phyloP scores from a whole-genome alignment of 1,140 invertebrate species.

The Aphis craccivora region DNA sequence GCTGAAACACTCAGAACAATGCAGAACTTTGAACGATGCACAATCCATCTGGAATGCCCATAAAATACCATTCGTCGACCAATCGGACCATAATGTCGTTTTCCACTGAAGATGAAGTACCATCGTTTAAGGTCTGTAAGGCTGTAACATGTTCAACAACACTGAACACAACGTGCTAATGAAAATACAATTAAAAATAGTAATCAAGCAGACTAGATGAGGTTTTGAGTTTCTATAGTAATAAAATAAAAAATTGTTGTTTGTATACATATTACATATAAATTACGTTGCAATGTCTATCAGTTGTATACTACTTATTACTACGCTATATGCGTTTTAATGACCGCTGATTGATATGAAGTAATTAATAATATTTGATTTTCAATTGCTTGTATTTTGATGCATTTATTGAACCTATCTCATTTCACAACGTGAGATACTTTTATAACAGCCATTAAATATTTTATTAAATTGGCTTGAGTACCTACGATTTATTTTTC shows the following conservation, averaged over 20 bases:
- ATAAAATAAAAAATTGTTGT: not conserved
- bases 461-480: not conserved
- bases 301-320: not conserved
- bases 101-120: not conserved
- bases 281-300: not conserved
- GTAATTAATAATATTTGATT: not conserved
- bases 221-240: not conserved
- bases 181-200: not conserved
- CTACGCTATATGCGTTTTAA: not conserved
- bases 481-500: not conserved
- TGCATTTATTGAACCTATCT: not conserved
- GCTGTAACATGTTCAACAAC: not conserved
- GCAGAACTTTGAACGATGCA: not conserved
- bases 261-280: not conserved
- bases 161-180: not conserved
- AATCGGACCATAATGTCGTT: not conserved
- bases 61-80: not conserved
- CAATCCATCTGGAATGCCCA: not conserved
- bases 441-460: not conserved
- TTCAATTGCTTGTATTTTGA: not conserved
- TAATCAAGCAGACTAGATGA: not conserved
- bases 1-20: not conserved
- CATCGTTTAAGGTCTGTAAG: not conserved
- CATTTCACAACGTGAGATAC: not conserved
- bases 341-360: not conserved